phyloP scores from a whole-genome alignment of 1,140 invertebrate genomes.

The Ephestia elutella region DNA sequence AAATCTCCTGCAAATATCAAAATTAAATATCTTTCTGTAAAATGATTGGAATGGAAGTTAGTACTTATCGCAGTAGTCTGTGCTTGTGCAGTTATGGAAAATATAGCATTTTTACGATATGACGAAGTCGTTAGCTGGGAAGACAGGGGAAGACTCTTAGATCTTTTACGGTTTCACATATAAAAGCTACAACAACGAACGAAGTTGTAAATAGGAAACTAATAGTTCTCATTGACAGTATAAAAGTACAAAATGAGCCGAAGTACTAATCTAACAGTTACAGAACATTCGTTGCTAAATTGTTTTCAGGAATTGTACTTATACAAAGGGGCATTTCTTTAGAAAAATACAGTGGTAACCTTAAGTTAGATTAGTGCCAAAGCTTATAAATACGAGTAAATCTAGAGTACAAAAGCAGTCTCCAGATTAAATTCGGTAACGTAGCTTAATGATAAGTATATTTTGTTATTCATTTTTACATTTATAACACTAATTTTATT shows the following conservation, averaged over 20 bases:
- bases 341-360: slow-evolving; percentile 71
- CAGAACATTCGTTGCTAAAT: slow-evolving; percentile 37
- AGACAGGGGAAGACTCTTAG: slow-evolving; percentile 63
- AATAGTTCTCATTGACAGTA: slow-evolving; percentile 35
- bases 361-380: slow-evolving; percentile 56
- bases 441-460: slow-evolving; percentile 64
- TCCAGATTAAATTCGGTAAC: slow-evolving; percentile 73
- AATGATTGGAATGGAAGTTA: slow-evolving; percentile 19
- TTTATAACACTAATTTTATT: slow-evolving; percentile 16
- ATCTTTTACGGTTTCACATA: slow-evolving; percentile 19
- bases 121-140: slow-evolving; percentile 33
- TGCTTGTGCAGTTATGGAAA: slow-evolving; percentile 15
- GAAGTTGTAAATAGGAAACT: background rate
- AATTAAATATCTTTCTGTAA: background rate
- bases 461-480: slow-evolving; percentile 1
- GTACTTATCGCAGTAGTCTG: background rate
- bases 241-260: slow-evolving; percentile 70
- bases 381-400: slow-evolving; percentile 67
- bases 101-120: slow-evolving; percentile 34
- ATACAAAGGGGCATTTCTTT: slow-evolving; percentile 50
- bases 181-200: slow-evolving; percentile 17
- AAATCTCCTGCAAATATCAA: slow-evolving; percentile 4
- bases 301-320: slow-evolving; percentile 33
- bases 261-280: slow-evolving; percentile 35
- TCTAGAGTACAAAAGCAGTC: slow-evolving; percentile 73